phyloP scores from a whole-genome alignment of 1,140 invertebrate genomes.

The Nephila pilipes region DNA sequence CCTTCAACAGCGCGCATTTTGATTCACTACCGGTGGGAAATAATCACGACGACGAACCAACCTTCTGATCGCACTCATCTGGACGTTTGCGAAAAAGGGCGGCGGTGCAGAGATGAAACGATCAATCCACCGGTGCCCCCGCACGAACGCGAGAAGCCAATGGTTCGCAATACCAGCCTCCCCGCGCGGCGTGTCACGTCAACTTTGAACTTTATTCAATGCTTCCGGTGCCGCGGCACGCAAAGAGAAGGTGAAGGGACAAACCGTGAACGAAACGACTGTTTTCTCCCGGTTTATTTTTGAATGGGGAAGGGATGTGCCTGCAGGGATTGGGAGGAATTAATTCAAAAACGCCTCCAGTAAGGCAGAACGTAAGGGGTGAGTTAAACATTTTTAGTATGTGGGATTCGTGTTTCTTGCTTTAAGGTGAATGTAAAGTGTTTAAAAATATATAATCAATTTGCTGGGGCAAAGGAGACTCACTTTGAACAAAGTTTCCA shows the following conservation, averaged over 20 bases:
- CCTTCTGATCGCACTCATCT: constrained; percentile 45
- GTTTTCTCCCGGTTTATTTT: not conserved
- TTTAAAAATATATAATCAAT: not conserved
- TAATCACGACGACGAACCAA: constrained; percentile 48
- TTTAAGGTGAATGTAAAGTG: no score
- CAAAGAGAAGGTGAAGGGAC: constrained; percentile 32
- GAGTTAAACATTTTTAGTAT: not conserved
- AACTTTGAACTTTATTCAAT: constrained; percentile 69
- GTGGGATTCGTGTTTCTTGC: not conserved
- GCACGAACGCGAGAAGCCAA: constrained; percentile 31
- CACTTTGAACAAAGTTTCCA: not conserved
- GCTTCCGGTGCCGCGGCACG: not conserved
- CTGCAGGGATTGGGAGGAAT: not conserved
- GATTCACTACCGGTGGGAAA: not conserved
- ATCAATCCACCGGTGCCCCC: constrained; percentile 51
- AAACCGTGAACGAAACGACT: not conserved
- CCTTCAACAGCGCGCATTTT: not conserved
- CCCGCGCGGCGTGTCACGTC: not conserved
- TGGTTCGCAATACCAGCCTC: not conserved
- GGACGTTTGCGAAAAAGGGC: not conserved
- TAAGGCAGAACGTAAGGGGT: not conserved
- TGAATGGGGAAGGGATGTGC: not conserved
- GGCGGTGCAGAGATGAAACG: constrained; percentile 53
- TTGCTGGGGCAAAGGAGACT: not conserved
- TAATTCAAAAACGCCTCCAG: no score